Evolutionary conservation across 2,888 invertebrate species (phyloP).

Genomic region (Harpalus rubripes): DNA sequence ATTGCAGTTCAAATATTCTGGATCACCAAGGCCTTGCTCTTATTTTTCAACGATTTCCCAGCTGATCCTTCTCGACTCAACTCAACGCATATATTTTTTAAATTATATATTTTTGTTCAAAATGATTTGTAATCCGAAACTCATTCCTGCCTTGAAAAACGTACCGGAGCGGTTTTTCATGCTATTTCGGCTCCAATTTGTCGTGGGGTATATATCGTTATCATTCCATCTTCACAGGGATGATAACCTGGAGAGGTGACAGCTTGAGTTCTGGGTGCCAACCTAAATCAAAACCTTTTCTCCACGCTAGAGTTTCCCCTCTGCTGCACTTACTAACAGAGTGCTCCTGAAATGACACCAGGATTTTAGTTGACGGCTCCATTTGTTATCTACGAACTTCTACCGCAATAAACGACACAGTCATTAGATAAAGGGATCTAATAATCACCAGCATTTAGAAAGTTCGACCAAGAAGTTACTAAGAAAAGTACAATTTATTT

Average conservation of each 20-base stretch:
- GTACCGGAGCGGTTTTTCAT: too few relatives aligned
- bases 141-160: too few relatives aligned
- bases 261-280: background rate
- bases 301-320: background rate
- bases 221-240: background rate
- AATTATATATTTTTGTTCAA: too few relatives aligned
- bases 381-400: background rate
- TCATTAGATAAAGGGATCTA: background rate
- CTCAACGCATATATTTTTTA: too few relatives aligned
- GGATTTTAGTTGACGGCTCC: background rate
- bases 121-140: too few relatives aligned
- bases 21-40: too few relatives aligned
- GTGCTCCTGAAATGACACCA: background rate
- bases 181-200: background rate
- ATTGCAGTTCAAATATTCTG: too few relatives aligned
- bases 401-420: background rate
- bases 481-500: too few relatives aligned
- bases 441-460: background rate
- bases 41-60: too few relatives aligned
- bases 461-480: too few relatives aligned
- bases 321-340: background rate
- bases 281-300: background rate
- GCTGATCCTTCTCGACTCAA: too few relatives aligned
- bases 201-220: background rate
- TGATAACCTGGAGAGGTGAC: background rate